Evolutionary conservation across 2,888 invertebrate species (phyloP).

Genomic region (Leptopilina myrica): DNA sequence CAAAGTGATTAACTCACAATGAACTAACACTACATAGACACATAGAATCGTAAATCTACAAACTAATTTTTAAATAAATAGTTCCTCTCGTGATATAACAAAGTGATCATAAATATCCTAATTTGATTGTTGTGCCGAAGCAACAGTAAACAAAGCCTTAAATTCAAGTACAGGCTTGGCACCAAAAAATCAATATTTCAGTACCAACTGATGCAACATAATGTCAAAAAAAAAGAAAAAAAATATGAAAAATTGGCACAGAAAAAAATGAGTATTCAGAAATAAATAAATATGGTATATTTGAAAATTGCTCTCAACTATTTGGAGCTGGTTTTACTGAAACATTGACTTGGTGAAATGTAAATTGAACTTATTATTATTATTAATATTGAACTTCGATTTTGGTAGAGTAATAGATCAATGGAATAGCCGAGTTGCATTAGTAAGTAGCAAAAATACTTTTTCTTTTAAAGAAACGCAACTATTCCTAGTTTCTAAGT

Average conservation of each 20-base stretch:
- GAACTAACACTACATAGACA: neutral
- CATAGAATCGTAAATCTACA: neutral
- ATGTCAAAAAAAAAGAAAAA: neutral
- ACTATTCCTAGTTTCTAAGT: conserved; percentile 15
- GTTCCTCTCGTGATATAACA: conserved; percentile 27
- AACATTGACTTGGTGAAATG: conserved; percentile 29
- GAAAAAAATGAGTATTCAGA: conserved; percentile 34
- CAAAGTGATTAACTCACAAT: neutral
- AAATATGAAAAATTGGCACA: conserved; percentile 28
- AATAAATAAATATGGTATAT: conserved; percentile 30
- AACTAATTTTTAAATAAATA: neutral
- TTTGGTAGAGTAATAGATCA: conserved; percentile 53
- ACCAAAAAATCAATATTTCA: conserved; percentile 38
- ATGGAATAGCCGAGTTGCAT: conserved; percentile 18
- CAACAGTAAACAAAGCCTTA: conserved; percentile 24
- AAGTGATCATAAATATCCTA: conserved; percentile 27
- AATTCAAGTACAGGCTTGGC: neutral
- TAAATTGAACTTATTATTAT: neutral
- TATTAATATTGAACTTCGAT: conserved; percentile 47
- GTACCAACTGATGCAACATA: conserved; percentile 17
- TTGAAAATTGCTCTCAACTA: conserved; percentile 3
- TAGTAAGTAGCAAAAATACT: conserved; percentile 32
- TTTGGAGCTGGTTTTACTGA: conserved; percentile 24
- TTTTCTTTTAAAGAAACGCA: conserved; percentile 9
- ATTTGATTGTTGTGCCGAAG: conserved; percentile 39